These are phyloP conservation scores for Pantelozetes paolii DNA, from an alignment of 2,888 invertebrate species.

Conservation along the genomic window DNA sequence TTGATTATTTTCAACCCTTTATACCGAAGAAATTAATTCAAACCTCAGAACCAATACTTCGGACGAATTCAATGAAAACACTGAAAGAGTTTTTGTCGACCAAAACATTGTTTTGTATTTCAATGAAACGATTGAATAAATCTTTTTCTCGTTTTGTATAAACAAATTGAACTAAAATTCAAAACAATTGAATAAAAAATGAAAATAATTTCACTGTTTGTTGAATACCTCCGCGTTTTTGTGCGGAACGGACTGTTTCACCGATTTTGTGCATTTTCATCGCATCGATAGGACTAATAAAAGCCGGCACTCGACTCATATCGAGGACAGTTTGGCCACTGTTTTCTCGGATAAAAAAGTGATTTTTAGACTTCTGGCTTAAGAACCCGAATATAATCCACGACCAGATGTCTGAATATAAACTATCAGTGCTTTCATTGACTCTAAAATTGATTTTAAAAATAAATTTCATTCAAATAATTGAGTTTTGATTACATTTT, in stretches of 20 bases:
- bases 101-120: neutral
- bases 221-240: conserved; percentile 1
- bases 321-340: neutral
- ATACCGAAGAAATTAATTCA: neutral
- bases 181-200: neutral
- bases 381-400: conserved; percentile 16
- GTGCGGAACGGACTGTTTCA: neutral
- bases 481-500: neutral
- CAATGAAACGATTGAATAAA: neutral
- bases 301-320: conserved; percentile 7
- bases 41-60: conserved; percentile 1
- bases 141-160: neutral
- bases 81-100: neutral
- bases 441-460: neutral
- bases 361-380: neutral
- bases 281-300: neutral
- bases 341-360: neutral
- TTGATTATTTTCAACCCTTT: neutral
- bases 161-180: neutral
- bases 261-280: neutral
- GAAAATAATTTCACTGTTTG: neutral
- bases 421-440: neutral
- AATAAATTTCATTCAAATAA: neutral
- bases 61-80: neutral
- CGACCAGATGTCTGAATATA: conserved; percentile 9